Base-by-base conservation (phyloP, 2,797 vertebrate genomes). In the Buphagus erythrorhynchus region DNA sequence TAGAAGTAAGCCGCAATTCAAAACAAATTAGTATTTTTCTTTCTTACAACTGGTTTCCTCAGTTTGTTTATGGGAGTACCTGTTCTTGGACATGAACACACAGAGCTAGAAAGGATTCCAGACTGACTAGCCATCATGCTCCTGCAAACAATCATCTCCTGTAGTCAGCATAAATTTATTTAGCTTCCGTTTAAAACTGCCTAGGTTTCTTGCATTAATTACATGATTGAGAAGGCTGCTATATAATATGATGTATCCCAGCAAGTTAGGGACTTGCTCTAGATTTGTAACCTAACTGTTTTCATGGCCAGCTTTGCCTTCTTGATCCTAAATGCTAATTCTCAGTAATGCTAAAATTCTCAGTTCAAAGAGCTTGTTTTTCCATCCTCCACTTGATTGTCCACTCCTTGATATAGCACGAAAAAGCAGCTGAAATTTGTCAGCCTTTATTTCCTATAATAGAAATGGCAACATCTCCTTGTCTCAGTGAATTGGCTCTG, bases 31-130 rank as follows among this genome's bases (percentile, higher is more conserved):
- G 8, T 81, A 6, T 54, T 83, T 75, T 83, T 86, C 76, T 88
- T 90, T 48, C 38, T 79, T 36, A 25, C 5, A 79, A 15, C 14
- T 80, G 38, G 4, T 36, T 94, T 86, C 42, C 18, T 84, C 38
- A 6, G 9, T 71, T 90, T 89, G 11, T 82, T 76, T 76, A 10
- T 83, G 61, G 36, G 35, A 85, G 13, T 62, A 36, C 43, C 48
- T 75, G 48, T 63, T 84, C 46, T 38, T 75, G 75, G 40, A 51
- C 40, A 18, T 51, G 48, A 95, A 35, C 59, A 63, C 57, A 29
- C 29, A 43, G 65, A 75, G 38, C 46, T 93, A 42, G 59, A 81
- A 69, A 62, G 66, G 31, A 62, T 95, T 95, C 73, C 54, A 83
- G 78, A 51, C 35, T 74, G 49, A 49, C 29, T 68, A 31, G 31